Evolutionary conservation across 2,113 vertebrate genomes (phyloP), one percentile per base, ranked within the genome.

Genomic region (Periophthalmodon schlosseri): DNA sequence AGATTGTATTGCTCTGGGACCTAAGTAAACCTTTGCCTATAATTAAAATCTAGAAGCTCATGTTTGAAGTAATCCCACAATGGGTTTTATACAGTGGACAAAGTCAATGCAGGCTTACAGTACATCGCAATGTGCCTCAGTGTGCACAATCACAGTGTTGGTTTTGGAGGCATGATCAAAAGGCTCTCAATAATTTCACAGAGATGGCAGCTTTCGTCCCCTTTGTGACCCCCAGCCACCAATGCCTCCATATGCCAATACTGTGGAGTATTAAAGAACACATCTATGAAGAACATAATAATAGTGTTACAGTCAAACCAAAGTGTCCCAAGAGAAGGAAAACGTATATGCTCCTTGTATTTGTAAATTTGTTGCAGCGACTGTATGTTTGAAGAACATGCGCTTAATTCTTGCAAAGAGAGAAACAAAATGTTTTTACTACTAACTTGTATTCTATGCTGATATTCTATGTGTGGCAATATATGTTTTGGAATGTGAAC

Each of bases 391-490:
- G 86, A 87, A 88, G 78, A 88, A 86, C 83, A 88, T 84, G 69
- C 67, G 65, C 87, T 87, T 88, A 85, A 90, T 89, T 78, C 88
- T 87, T 85, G 78, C 74, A 82, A 85, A 78, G 72, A 68, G 76
- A 73, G 79, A 75, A 82, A 78, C 57, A 28, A 70, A 73, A 80
- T 70, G 60, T 28, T 47, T 39, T 90, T 90, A 89, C 85, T 90
- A 93, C 92, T 93, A 93, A 92, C 91, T 91, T 88, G 86, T 91
- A 92, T 87, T 91, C 89, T 89, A 83, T 90, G 81, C 84, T 93
- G 78, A 88, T 91, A 92, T 89, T 56, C 52, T 56, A 87, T 91
- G 92, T 90, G 87, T 93, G 88, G 81, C 85, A 83, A 84, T 85
- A 82, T 89, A 82, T 88, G 89, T 83, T 88, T 90, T 93, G 88